Percentiles rank a stretch among this genome's conserved stretches.
Evolutionary conservation across 2,888 invertebrate genomes (phyloP).

Genomic region (Pachymerium ferrugineum): DNA sequence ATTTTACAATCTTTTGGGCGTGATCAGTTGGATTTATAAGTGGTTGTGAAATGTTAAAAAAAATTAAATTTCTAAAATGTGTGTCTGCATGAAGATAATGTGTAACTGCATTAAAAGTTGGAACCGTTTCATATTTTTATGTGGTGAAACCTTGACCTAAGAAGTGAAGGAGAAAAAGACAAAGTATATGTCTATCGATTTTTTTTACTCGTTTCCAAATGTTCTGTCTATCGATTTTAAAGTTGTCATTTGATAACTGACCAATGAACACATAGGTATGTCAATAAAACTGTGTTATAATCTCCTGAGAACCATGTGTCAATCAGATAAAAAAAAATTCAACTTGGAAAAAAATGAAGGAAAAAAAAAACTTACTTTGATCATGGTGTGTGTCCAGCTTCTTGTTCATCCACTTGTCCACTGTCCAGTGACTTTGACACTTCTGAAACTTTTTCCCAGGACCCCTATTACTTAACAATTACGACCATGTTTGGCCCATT

Average conservation of each 20-base stretch:
- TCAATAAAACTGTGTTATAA: not conserved
- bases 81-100: no score
- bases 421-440: not conserved
- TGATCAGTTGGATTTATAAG: not conserved
- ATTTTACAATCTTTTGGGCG: not conserved
- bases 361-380: not conserved
- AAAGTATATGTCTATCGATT: not conserved
- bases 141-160: no score
- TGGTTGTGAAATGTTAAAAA: not conserved
- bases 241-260: not conserved
- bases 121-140: no score
- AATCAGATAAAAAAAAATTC: not conserved
- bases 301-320: not conserved
- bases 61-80: conserved; percentile 6
- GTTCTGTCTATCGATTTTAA: not conserved
- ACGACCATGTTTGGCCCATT: conserved; percentile 31
- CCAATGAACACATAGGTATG: not conserved
- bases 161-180: not conserved
- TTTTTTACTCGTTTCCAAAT: not conserved
- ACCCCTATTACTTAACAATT: conserved; percentile 31
- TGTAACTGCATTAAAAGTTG: no score
- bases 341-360: not conserved
- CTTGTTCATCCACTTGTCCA: not conserved
- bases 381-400: not conserved
- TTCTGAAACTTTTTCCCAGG: not conserved